Conservation (phyloP, 2,888 invertebrate species). For the Ethmia dodecea region DNA sequence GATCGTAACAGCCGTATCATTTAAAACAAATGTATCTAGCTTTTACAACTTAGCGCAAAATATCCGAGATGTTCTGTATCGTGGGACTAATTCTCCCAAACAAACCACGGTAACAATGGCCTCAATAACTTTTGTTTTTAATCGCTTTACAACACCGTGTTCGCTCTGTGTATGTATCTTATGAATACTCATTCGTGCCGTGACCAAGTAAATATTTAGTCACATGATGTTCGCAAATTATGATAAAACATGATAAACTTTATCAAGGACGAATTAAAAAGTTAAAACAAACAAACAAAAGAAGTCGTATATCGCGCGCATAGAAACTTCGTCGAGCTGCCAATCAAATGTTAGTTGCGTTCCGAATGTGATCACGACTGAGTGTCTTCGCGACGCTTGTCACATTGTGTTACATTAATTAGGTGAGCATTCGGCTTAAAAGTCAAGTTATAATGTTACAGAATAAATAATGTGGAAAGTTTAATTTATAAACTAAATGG, state of each 20-base stretch:
- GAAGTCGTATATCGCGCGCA: conserved; percentile 30
- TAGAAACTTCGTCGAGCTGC: too few species aligned
- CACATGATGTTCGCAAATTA: conserved; percentile 6
- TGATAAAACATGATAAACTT: conserved; percentile 2
- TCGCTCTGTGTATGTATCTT: not conserved
- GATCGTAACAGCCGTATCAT: too few species aligned
- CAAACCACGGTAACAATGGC: conserved; percentile 29
- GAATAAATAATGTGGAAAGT: too few species aligned
- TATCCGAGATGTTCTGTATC: conserved; percentile 20
- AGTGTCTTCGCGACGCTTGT: too few species aligned
- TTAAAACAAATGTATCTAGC: conserved; percentile 1
- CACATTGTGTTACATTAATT: too few species aligned
- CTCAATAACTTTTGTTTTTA: conserved; percentile 31
- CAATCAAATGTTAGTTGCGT: conserved; percentile 34
- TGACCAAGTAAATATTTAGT: conserved; percentile 6
- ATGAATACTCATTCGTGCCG: not conserved
- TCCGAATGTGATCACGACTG: conserved; percentile 35
- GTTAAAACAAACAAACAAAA: conserved; percentile 23
- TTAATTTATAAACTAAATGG: too few species aligned
- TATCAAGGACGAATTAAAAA: conserved; percentile 5
- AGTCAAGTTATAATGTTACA: too few species aligned
- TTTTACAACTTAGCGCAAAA: not conserved
- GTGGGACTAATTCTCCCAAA: conserved; percentile 30
- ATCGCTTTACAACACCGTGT: conserved; percentile 21
- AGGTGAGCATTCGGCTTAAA: too few species aligned